A percentile compares a stretch with the other conserved stretches of the same genome.
These are phyloP conservation scores for Aythya fuligula DNA, from an alignment of 2,797 vertebrate species.

Conservation along the genomic window DNA sequence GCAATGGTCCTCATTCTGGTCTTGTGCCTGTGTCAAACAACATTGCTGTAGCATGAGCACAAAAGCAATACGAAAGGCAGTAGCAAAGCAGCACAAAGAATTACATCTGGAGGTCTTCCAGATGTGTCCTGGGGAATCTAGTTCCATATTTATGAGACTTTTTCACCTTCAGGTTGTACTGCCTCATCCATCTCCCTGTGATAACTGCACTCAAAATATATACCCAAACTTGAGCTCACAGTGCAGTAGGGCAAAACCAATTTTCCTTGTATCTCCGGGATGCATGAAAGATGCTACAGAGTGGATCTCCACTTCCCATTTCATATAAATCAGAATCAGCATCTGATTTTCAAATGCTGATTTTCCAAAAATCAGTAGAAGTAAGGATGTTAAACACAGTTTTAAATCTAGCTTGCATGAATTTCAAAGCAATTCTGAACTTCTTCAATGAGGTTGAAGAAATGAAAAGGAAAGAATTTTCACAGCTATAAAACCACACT, in stretches of 20 bases:
- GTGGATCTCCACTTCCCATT: neutral
- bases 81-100: neutral
- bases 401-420: neutral
- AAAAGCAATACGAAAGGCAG: neutral
- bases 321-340: neutral
- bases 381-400: neutral
- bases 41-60: neutral
- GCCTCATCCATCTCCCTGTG: neutral
- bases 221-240: neutral
- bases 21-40: neutral
- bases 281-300: neutral
- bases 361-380: neutral
- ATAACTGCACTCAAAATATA: neutral
- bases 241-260: neutral
- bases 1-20: neutral
- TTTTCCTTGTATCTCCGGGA: neutral
- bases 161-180: neutral
- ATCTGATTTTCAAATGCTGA: neutral
- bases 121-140: neutral
- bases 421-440: constrained; percentile 4
- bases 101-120: neutral
- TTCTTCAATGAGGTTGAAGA: neutral
- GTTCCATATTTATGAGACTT: neutral
- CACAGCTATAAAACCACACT: neutral
- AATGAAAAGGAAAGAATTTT: neutral